phyloP scores from a whole-genome alignment of 53 echinoderm and acorn worm species.

The Apostichopus leukothele region DNA sequence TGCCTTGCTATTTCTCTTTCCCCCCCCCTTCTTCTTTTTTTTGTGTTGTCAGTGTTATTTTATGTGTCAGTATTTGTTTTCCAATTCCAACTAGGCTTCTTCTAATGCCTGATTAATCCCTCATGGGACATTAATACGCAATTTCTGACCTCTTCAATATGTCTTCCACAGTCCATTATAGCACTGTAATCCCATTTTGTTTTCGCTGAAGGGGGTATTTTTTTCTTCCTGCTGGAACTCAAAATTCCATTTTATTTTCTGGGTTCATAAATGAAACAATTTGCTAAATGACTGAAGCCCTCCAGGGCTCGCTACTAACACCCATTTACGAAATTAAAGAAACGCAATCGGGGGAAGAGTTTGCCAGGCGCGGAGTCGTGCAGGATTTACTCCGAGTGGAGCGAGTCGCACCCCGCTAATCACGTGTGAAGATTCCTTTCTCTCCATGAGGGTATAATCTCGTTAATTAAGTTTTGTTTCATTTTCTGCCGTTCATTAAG shows the following conservation, averaged over 20 bases:
- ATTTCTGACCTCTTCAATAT: constrained; percentile 47
- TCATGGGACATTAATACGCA: constrained; percentile 48
- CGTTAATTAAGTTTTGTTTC: constrained; percentile 50
- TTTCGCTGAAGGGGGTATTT: constrained; percentile 34
- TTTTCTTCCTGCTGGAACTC: constrained; percentile 35
- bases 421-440: constrained; percentile 41
- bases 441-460: constrained; percentile 49
- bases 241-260: constrained; percentile 42
- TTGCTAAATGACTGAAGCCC: constrained; percentile 52
- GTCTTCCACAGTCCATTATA: constrained; percentile 46
- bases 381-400: constrained; percentile 4
- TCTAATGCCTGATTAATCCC: constrained; percentile 43
- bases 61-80: constrained; percentile 33
- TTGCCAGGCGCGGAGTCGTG: constrained; percentile 20
- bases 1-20: not conserved
- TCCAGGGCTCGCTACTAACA: constrained; percentile 48
- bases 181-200: constrained; percentile 45
- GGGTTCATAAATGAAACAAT: constrained; percentile 46
- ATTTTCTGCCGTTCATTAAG: constrained; percentile 42
- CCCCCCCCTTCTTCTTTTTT: not conserved
- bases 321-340: constrained; percentile 55
- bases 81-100: not conserved
- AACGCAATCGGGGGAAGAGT: constrained; percentile 23
- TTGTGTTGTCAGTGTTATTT: not conserved
- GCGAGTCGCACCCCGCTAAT: constrained; percentile 43